phyloP scores from a whole-genome alignment of 2,113 vertebrate genomes.

The Phylloscopus trochilus region DNA sequence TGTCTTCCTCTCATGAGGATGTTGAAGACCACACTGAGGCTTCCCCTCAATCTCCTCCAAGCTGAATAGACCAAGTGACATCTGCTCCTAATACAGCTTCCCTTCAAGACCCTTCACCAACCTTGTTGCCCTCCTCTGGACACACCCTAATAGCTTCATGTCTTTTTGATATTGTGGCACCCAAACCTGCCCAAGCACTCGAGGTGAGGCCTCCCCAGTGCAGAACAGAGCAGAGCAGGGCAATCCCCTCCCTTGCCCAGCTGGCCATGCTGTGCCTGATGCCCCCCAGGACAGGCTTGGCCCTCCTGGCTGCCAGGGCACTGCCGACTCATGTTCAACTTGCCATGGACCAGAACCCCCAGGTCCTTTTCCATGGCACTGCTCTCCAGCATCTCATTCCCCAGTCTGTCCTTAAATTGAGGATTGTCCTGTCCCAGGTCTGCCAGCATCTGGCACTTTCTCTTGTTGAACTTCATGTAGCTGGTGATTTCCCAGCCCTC shows the following conservation, averaged over 20 bases:
- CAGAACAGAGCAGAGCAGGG: not conserved
- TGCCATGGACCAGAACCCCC: accelerated
- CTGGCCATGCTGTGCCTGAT: not conserved
- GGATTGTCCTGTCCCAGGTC: not conserved
- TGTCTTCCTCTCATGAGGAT: not conserved
- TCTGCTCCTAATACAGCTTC: accelerated
- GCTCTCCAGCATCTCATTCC: not conserved
- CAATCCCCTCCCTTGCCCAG: not conserved
- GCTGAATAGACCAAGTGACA: not conserved
- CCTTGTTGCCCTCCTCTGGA: not conserved
- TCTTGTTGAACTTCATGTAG: not conserved
- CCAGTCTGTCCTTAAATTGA: not conserved
- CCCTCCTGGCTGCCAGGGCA: not conserved
- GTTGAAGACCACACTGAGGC: not conserved
- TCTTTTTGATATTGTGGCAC: accelerated
- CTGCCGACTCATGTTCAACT: not conserved
- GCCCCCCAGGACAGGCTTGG: not conserved
- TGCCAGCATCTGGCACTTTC: not conserved
- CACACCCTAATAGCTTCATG: accelerated
- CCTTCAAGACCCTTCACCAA: not conserved
- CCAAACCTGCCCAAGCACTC: accelerated
- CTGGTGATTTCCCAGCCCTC: not conserved
- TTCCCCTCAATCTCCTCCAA: not conserved
- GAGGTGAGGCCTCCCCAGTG: accelerated
- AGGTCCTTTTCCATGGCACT: not conserved